Base-by-base conservation (phyloP, 2,888 invertebrate species). In the Phasia obesa region DNA sequence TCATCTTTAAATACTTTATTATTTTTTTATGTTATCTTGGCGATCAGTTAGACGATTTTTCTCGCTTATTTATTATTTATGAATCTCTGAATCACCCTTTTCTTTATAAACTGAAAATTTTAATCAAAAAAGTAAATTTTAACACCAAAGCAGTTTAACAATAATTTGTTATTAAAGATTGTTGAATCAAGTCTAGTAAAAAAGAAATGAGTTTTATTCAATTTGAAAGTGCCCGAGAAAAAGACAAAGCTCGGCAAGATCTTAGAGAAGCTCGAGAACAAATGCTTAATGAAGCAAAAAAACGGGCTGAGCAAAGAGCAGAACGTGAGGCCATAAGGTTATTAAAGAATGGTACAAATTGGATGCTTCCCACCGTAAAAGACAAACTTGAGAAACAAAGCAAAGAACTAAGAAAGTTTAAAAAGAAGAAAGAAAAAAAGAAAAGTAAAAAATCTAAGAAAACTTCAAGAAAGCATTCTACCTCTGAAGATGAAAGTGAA, bases 341-440 rank as follows among this genome's bases (percentile, higher is more conserved):
- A 27, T 81, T 90, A 7, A 87, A 87, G n/a, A 89, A 90, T 0
- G 90, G 90, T 53, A 73, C 70, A 19, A 86, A 87, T 35, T 89
- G 90, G 90, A 89, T 91, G 86, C 85, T 88, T 4, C 90, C 90
- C 0, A 85, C 86, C 0, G 78, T 90, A 2, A 83, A 86, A 9
- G 87, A 86, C 59, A 90, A 89, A 79, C 84, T 87, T 35, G 86
- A 85, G 47, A 86, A 85, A 59, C 69, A 67, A 19, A 81, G 55
- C 13, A 86, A 89, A 86, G 91, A 91, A 77, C 88, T 91, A 65
- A 91, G 89, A 75, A 90, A 92, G 86, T 88, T 86, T 6, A 91
- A 90, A 62, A 82, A 84, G 23, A 84, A 76, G 11, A 86, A 85
- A 47, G 86, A 88, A 57, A 79, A 85, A 0, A 88, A 87, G 71